These are phyloP conservation scores for Beroe forskalii DNA, from an alignment of 37 sponge, comb jelly and placozoan species.

Conservation along the genomic window DNA sequence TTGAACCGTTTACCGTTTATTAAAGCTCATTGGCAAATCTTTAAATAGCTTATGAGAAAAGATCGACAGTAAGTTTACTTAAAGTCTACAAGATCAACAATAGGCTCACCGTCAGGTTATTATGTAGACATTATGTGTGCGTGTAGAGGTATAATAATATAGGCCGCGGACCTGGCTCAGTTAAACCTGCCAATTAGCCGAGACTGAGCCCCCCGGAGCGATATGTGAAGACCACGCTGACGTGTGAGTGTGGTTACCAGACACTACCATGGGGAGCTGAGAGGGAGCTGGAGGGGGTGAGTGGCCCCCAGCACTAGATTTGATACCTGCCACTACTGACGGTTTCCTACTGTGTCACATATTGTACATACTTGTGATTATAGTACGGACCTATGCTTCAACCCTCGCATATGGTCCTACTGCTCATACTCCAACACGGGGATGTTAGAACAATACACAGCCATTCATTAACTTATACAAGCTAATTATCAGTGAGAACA, in stretches of 20 bases:
- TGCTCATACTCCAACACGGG: too few species aligned
- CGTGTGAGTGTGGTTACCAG: not conserved
- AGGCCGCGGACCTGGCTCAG: not conserved
- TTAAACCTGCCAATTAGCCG: conserved; percentile 12
- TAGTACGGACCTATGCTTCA: too few species aligned
- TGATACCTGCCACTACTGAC: too few species aligned
- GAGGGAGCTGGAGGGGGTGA: too few species aligned
- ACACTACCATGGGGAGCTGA: too few species aligned
- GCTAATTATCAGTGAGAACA: too few species aligned
- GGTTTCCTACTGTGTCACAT: too few species aligned
- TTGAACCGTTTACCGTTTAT: not conserved
- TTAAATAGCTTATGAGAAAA: not conserved
- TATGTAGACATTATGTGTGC: not conserved
- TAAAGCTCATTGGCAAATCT: not conserved
- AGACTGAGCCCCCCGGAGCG: conserved; percentile 28
- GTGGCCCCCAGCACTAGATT: not conserved
- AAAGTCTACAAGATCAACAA: not conserved
- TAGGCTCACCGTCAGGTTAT: not conserved
- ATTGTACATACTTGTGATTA: too few species aligned
- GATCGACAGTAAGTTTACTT: not conserved
- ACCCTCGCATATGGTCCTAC: too few species aligned
- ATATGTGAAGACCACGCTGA: too few species aligned
- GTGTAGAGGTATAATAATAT: not conserved
- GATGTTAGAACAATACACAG: too few species aligned
- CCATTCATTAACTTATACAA: too few species aligned